These are phyloP conservation scores for Elanus axillaris DNA, from an alignment of 2,113 vertebrate genomes.

Conservation along the genomic window DNA sequence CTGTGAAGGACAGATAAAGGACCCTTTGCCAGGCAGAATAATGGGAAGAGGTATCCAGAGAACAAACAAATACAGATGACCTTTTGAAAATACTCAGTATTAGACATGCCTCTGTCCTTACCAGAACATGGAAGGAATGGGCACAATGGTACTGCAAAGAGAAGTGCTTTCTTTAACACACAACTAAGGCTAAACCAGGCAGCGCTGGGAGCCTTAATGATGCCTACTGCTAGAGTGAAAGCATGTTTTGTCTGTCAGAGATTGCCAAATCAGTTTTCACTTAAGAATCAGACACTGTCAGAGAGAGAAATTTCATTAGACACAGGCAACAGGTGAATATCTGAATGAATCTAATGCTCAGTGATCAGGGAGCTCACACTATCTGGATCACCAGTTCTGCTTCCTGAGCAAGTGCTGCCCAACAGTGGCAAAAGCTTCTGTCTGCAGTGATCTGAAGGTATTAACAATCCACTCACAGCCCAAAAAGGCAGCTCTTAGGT, in stretches of 20 bases:
- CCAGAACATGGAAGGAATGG: not conserved
- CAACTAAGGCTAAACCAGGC: not conserved
- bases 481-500: not conserved
- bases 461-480: not conserved
- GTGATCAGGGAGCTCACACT: conserved; percentile 3
- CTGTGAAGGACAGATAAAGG: not conserved
- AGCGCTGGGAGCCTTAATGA: not conserved
- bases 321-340: not conserved
- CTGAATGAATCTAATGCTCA: not conserved
- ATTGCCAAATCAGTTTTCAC: not conserved
- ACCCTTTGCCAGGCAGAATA: not conserved
- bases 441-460: not conserved
- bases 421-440: not conserved
- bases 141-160: not conserved
- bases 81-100: not conserved
- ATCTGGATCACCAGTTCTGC: not conserved
- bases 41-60: not conserved
- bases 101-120: not conserved
- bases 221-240: not conserved
- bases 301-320: not conserved
- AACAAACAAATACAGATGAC: not conserved
- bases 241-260: not conserved
- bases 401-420: not conserved
- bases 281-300: not conserved
- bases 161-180: not conserved